These are phyloP conservation scores for Zootoca vivipara DNA, from an alignment of 2,113 vertebrate species.

Conservation along the genomic window DNA sequence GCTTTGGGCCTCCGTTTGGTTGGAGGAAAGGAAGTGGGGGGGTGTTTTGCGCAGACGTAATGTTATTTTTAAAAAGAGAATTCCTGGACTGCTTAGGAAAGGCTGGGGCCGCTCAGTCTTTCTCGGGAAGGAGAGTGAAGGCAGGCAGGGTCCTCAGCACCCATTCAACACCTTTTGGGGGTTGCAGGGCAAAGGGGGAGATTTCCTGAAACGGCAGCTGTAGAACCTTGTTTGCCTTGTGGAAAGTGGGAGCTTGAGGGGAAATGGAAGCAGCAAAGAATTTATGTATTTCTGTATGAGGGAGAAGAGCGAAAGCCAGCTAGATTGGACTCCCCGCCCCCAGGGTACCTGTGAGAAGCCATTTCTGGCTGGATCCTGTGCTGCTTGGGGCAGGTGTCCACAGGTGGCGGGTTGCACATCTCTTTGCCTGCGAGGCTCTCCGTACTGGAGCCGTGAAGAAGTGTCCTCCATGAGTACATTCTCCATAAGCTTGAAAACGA, in stretches of 20 bases:
- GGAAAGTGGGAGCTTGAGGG: background rate
- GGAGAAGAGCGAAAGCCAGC: background rate
- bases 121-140: background rate
- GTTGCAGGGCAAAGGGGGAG: background rate
- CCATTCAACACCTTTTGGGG: background rate
- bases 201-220: background rate
- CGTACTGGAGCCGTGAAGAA: background rate
- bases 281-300: background rate
- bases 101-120: background rate
- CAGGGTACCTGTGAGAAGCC: too few species aligned
- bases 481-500: background rate
- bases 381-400: too few species aligned
- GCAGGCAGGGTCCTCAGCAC: background rate
- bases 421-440: background rate
- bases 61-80: background rate
- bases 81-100: background rate
- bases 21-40: background rate
- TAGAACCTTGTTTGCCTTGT: background rate
- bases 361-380: too few species aligned
- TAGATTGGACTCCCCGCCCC: background rate
- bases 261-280: background rate
- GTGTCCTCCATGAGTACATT: background rate
- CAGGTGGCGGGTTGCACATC: background rate
- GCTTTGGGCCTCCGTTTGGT: background rate
- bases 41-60: background rate